Base-by-base conservation (phyloP, 2,888 invertebrate species). In the Prostheceraeus crozeri region DNA sequence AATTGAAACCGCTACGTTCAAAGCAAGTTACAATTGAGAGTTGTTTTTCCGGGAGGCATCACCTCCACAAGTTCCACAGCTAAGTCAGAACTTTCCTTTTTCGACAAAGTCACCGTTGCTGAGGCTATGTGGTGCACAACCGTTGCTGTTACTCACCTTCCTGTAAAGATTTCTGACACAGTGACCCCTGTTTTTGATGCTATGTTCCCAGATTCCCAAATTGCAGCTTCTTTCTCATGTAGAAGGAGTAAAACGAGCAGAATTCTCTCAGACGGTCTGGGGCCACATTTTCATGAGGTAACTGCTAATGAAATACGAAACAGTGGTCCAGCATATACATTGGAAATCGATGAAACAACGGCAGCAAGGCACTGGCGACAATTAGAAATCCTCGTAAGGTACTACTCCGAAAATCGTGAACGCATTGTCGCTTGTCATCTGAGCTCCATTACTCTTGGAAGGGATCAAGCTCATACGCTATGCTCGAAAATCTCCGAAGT, bases 311-410 rank as follows among this genome's bases (percentile, higher is more conserved):
- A 40, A 40, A 40, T 40, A 14, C 40, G 40, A 16, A 40, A 40
- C 19, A 16, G 16, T 16, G 40, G 16, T 21, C 19, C 19, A 21
- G 40, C 40, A 4, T 40, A 40, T 40, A 40, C 40, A 14, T 21
- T 40, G 40, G 40, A 40, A 21, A 40, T 40, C 40, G 40, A 40
- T 40, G 40, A 40, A 21, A 40, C 40, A 40, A 40, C 40, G 6
- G 19, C 40, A 40, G 40, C 40, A 40, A 40, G 19, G 19, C 40
- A 40, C n/a, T 40, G 40, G 40, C 40, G 40, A 4, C 40, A 40
- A n/a, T 21, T 40, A 16, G 40, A 40, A 16, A 40, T 40, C 14
- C 19, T 40, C 14, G 40, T 40, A 14, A 40, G 40, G 40, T 40
- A 40, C 19, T 40, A 40, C 40, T 40, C 40, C 14, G 40, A 40